Percentiles rank a stretch among this genome's conserved stretches.
Evolutionary conservation across 2,113 vertebrate genomes (phyloP).

Genomic region (Eulemur macaco): DNA sequence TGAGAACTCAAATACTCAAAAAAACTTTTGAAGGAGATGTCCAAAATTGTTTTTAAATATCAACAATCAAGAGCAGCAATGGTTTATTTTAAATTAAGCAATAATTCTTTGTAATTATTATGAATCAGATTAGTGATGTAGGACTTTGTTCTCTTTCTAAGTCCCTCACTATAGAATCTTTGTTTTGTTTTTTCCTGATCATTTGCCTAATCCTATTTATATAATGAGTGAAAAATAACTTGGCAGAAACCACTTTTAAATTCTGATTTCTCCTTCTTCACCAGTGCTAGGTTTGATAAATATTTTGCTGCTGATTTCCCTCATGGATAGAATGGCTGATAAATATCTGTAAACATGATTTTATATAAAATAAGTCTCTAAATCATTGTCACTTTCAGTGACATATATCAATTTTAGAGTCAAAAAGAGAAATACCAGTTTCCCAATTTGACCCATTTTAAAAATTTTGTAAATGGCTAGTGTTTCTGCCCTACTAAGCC

Average conservation of each 20-base stretch:
- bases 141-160: not conserved
- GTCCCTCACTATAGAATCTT: not conserved
- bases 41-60: not conserved
- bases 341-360: not conserved
- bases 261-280: not conserved
- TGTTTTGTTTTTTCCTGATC: not conserved
- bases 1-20: not conserved
- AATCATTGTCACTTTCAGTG: not conserved
- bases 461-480: not conserved
- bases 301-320: not conserved
- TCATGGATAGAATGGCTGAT: not conserved
- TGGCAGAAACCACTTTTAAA: not conserved
- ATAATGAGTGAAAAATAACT: not conserved
- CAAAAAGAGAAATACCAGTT: not conserved
- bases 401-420: not conserved
- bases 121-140: not conserved
- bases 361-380: not conserved
- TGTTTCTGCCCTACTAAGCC: not conserved
- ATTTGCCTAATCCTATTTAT: not conserved
- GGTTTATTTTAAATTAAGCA: conserved; percentile 16
- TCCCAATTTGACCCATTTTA: not conserved
- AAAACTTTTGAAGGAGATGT: not conserved
- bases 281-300: not conserved
- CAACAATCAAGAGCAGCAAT: not conserved
- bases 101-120: not conserved